Evolutionary conservation across 2,113 vertebrate genomes (phyloP), one percentile per base, ranked within the genome.

Genomic region (Elephas maximus): DNA sequence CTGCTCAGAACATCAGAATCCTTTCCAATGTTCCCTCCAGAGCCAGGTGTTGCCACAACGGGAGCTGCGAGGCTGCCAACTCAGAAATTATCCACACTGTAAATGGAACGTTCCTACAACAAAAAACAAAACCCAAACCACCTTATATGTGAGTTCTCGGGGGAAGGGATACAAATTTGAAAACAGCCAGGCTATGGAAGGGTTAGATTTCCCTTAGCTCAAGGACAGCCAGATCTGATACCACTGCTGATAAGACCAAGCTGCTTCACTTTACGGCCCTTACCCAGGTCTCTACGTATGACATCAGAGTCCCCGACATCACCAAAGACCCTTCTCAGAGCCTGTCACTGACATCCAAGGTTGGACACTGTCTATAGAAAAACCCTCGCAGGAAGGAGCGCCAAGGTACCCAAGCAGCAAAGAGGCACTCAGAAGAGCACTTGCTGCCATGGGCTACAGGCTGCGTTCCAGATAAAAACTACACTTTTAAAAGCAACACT

Each of bases 141-240:
- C 69, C 74, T 79, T 93, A 73, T 44, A 23, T 91, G 41, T 95
- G 93, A 77, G 86, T 76, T 62, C 21, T 53, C 21, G 62, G 15
- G 8, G 41, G 12, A 11, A 6, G 60, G 51, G 67, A 93, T n/a
- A 92, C 44, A 97, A 89, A 95, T 77, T 88, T 92, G 93, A 91
- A 93, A 91, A 91, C 88, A 48, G 65, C 30, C 15, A 4, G 82
- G 53, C 77, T 37, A 15, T 8, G 65, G 48, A 33, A 94, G 90
- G 30, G 62, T 93, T 80, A 51, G 90, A 78, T 88, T 92, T 94
- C 73, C 51, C 84, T 92, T 57, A 45, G 30, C 88, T 95, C 93
- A 94, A 97, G 96, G 93, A 93, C 96, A 83, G 95, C 97, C 96
- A 98, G 97, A 96, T 97, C 96, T 92, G 93, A 95, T 90, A 95